Percentiles rank a stretch among this genome's conserved stretches.
These are phyloP conservation scores for Ochotona curzoniae DNA, from an alignment of 2,113 vertebrate genomes.

Conservation along the genomic window DNA sequence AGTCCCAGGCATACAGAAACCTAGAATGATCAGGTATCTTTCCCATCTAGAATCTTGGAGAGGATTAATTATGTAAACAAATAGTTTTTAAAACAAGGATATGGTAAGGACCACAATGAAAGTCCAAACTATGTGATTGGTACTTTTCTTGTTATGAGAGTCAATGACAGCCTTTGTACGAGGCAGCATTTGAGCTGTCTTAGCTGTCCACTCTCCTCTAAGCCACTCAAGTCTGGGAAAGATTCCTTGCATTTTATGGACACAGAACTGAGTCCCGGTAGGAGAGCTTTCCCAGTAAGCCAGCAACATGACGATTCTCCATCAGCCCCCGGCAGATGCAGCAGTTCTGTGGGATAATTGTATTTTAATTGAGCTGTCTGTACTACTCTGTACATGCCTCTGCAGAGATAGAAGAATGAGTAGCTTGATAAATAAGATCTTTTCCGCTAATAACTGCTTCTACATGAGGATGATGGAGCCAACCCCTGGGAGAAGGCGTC, in stretches of 20 bases:
- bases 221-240: background rate
- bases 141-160: background rate
- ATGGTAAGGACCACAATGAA: background rate
- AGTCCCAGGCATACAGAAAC: background rate
- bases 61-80: background rate
- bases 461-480: background rate
- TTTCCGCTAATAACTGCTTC: constrained; percentile 66
- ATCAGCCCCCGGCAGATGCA: constrained; percentile 56
- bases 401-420: constrained; percentile 49
- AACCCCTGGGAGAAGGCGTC: constrained; percentile 23
- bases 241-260: background rate
- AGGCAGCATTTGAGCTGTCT: background rate
- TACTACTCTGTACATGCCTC: constrained; percentile 55
- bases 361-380: constrained; percentile 76
- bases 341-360: constrained; percentile 62
- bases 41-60: background rate
- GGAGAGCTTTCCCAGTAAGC: constrained; percentile 24
- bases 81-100: constrained; percentile 11
- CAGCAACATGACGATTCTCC: background rate
- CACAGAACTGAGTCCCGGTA: background rate
- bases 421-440: constrained; percentile 67
- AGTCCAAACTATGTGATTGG: background rate
- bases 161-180: background rate
- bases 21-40: background rate
- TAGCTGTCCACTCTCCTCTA: background rate